Percentiles rank a stretch among this genome's conserved stretches.
Conservation (phyloP, 1,140 invertebrate species). For the Adelges cooleyi region DNA sequence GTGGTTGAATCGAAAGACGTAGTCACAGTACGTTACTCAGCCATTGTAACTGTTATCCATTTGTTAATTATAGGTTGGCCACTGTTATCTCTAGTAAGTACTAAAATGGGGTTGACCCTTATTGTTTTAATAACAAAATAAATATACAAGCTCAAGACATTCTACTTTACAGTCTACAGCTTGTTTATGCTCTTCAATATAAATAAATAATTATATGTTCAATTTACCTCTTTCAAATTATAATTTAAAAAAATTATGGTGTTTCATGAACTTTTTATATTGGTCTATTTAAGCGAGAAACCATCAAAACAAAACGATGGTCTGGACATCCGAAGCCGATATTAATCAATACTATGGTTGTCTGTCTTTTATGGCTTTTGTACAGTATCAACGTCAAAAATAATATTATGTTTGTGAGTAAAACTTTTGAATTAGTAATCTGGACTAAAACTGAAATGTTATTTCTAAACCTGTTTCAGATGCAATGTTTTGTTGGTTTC, state of each 20-base stretch:
- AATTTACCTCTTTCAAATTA: no score
- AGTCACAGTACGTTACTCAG: not conserved
- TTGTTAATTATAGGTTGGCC: conserved; percentile 3
- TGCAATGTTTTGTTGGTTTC: not conserved
- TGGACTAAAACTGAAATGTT: not conserved
- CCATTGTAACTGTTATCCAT: not conserved
- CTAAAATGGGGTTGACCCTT: no score
- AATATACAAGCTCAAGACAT: no score
- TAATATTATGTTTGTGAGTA: conserved; percentile 8
- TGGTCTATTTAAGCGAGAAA: not conserved
- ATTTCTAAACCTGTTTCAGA: not conserved
- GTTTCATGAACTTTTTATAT: no score
- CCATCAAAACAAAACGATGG: conserved; percentile 4
- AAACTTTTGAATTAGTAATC: not conserved
- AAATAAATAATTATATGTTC: no score
- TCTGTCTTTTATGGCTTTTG: conserved; percentile 3
- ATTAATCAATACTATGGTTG: not conserved
- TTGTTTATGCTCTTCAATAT: no score
- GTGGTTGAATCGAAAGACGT: conserved; percentile 1
- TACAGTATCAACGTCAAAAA: conserved; percentile 12
- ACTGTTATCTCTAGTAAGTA: not conserved
- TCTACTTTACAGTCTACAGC: no score
- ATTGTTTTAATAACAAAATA: no score
- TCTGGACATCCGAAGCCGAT: conserved; percentile 14
- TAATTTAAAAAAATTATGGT: no score